Conservation (phyloP, 2,113 vertebrate species). For the Tragelaphus buxtoni region DNA sequence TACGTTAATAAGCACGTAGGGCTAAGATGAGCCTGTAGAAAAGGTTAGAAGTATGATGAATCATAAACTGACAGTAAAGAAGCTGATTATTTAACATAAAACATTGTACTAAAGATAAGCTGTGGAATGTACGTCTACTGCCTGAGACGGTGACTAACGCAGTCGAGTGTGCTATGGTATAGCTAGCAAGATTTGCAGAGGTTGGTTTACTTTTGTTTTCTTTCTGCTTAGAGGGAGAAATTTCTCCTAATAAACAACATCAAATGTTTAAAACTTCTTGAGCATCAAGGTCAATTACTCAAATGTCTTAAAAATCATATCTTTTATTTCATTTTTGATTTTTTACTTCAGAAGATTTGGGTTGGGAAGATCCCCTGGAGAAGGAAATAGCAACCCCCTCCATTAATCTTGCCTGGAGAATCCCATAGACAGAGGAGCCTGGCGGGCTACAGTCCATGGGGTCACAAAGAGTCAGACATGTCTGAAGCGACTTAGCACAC, state of each 20-base stretch:
- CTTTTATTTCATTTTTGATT: not conserved
- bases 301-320: not conserved
- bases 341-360: not conserved
- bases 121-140: not conserved
- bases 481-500: not conserved
- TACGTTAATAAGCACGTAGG: not conserved
- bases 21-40: not conserved
- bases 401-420: not conserved
- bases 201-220: not conserved
- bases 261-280: not conserved
- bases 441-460: not conserved
- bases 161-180: fast-evolving
- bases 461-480: not conserved
- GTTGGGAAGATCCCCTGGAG: not conserved
- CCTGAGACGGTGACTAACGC: not conserved
- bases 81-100: not conserved
- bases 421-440: not conserved
- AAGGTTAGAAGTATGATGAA: not conserved
- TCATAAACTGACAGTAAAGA: constrained; percentile 3
- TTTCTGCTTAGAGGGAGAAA: not conserved
- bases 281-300: not conserved
- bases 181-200: not conserved
- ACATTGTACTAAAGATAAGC: not conserved
- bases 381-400: not conserved
- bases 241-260: not conserved